These are phyloP conservation scores for Amphiura filiformis DNA, from an alignment of 35 echinoderm and acorn worm genomes.

Conservation along the genomic window DNA sequence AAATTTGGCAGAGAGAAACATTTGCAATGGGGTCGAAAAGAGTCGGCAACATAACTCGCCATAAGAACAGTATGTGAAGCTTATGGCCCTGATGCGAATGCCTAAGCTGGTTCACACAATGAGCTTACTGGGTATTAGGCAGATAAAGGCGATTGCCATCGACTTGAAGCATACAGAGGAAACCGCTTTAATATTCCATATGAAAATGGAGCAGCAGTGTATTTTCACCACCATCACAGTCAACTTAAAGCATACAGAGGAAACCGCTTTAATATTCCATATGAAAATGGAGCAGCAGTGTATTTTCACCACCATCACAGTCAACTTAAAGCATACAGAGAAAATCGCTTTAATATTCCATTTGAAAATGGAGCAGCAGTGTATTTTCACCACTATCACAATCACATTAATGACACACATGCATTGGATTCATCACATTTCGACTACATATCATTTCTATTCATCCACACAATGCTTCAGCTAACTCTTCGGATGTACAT, in stretches of 20 bases:
- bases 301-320: constrained; percentile 37
- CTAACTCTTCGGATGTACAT: no score
- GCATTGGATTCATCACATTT: no score
- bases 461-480: no score
- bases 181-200: constrained; percentile 74
- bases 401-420: no score
- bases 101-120: constrained; percentile 44
- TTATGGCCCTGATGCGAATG: constrained; percentile 55
- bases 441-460: no score
- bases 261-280: constrained; percentile 73
- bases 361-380: constrained; percentile 39
- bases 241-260: constrained; percentile 44
- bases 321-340: not conserved
- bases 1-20: constrained; percentile 22
- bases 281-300: constrained; percentile 32
- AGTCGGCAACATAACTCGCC: constrained; percentile 32
- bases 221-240: constrained; percentile 24
- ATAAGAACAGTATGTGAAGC: constrained; percentile 60
- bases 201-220: constrained; percentile 28
- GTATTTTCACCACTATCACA: constrained; percentile 23
- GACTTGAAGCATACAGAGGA: constrained; percentile 36
- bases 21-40: constrained; percentile 13
- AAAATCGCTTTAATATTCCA: constrained; percentile 64
- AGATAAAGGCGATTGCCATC: constrained; percentile 1
- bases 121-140: constrained; percentile 49